These are phyloP conservation scores for Dryobotodes eremita DNA, from an alignment of 2,888 invertebrate species.

Conservation along the genomic window DNA sequence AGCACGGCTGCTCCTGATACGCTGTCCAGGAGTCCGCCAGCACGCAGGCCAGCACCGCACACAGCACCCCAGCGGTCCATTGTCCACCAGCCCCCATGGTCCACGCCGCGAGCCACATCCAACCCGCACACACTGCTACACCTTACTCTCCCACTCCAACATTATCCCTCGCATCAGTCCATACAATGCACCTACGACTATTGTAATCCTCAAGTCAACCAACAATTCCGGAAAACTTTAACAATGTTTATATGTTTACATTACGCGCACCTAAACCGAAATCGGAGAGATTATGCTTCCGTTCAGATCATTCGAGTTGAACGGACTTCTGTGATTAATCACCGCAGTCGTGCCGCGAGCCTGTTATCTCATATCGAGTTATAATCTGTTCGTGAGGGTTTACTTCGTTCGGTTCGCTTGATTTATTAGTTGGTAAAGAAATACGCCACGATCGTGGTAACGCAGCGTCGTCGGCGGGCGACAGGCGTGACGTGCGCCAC, in stretches of 20 bases:
- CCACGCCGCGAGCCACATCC: conserved; percentile 73
- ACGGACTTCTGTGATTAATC: conserved; percentile 85
- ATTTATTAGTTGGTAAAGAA: conserved; percentile 87
- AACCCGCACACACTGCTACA: conserved; percentile 74
- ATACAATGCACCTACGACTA: conserved; percentile 74
- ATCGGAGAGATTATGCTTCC: conserved; percentile 81
- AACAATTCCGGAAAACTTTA: conserved; percentile 83
- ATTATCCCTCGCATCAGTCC: conserved; percentile 73
- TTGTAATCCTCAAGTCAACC: conserved; percentile 78
- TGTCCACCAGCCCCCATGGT: conserved; percentile 79
- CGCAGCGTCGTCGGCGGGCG: conserved; percentile 75
- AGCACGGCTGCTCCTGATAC: conserved; percentile 92
- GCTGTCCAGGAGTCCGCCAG: conserved; percentile 92
- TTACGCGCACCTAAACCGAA: conserved; percentile 82
- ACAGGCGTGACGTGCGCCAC: conserved; percentile 81
- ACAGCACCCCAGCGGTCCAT: conserved; percentile 82
- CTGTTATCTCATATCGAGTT: conserved; percentile 87
- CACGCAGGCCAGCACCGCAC: conserved; percentile 85
- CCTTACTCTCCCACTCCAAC: conserved; percentile 70
- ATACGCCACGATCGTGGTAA: conserved; percentile 84
- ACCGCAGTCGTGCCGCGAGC: conserved; percentile 78
- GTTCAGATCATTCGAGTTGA: conserved; percentile 77
- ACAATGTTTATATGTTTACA: conserved; percentile 87
- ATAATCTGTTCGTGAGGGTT: conserved; percentile 86
- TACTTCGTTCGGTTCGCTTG: conserved; percentile 82